Percentiles rank a stretch among this genome's conserved stretches.
Conservation (phyloP, 2,797 vertebrate genomes). For the Sebastes oblongus region DNA sequence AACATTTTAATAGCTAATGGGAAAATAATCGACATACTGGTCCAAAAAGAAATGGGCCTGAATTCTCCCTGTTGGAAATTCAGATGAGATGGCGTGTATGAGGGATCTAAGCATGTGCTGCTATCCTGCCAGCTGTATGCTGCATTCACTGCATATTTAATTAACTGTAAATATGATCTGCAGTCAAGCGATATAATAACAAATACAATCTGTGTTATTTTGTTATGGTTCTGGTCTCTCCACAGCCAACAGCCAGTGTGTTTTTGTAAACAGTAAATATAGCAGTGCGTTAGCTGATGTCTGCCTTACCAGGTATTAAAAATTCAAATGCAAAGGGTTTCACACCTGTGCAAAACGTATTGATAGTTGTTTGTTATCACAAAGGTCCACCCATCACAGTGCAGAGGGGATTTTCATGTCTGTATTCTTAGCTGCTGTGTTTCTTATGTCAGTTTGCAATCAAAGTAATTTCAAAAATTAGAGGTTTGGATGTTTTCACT, state of each 20-base stretch:
- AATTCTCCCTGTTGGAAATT: not conserved
- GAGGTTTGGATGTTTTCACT: constrained; percentile 29
- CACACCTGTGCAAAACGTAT: not conserved
- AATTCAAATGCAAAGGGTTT: not conserved
- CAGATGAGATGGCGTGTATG: not conserved
- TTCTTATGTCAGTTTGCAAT: constrained; percentile 17
- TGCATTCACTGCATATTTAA: not conserved
- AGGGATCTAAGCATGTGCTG: not conserved
- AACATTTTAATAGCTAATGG: not conserved
- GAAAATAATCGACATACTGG: not conserved
- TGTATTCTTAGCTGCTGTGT: not conserved
- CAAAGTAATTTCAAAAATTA: constrained; percentile 15
- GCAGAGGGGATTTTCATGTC: not conserved
- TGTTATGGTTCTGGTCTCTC: not conserved
- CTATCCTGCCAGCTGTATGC: not conserved
- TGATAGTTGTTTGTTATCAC: not conserved
- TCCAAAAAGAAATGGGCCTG: not conserved
- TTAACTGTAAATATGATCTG: constrained; percentile 13
- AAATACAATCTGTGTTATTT: constrained; percentile 16
- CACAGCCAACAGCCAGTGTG: not conserved
- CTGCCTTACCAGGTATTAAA: not conserved
- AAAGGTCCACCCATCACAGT: not conserved
- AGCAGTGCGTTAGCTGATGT: not conserved
- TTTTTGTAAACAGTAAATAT: constrained; percentile 8
- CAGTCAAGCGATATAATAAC: constrained; percentile 12